Evolutionary conservation across 2,888 invertebrate species (phyloP), one percentile per base, ranked within the genome.

Genomic region (Drosophila birchii): DNA sequence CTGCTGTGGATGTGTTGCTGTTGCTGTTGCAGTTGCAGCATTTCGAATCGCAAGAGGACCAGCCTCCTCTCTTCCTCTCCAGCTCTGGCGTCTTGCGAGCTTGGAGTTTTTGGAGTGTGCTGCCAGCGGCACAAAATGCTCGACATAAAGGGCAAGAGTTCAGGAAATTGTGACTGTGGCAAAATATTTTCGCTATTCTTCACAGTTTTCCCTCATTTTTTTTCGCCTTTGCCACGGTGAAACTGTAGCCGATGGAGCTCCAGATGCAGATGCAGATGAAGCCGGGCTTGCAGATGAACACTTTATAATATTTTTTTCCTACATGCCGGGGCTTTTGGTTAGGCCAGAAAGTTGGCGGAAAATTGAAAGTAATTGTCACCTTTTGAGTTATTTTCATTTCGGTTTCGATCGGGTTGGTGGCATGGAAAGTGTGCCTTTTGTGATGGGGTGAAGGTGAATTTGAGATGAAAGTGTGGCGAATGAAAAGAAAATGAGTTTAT

Each of bases 61-160:
- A 7, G 51, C 16, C 51, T 80, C 59, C 55, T 49, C 71, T 36
- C 36, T 47, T n/a, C 60, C 34, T 60, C 39, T 38, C 51, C 55
- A 51, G 58, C 32, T 43, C 43, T 32, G 47, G 47, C 58, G 43
- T 49, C 34, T 34, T 16, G 34, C 8, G 20, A 53, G 51, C 51
- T 53, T 60, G 23, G 53, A 36, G 38, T 39, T 66, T 66, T 66
- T 66, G 64, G 75, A 70, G 55, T 68, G 63, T 58, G 62, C 64
- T 76, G 60, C 86, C 84, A 75, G 79, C 70, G 81, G 84, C 81
- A 78, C 54, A 62, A 86, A 78, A 78, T 83, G 86, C 88, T 76
- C 86, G 78, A 88, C 88, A 87, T 80, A 86, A 86, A 86, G 88
- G 86, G 86, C 86, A 86, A 86, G 70, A 86, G 86, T 88, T 86